These are phyloP conservation scores for Platysternon megacephalum DNA, from an alignment of 2,113 vertebrate species.

Conservation along the genomic window DNA sequence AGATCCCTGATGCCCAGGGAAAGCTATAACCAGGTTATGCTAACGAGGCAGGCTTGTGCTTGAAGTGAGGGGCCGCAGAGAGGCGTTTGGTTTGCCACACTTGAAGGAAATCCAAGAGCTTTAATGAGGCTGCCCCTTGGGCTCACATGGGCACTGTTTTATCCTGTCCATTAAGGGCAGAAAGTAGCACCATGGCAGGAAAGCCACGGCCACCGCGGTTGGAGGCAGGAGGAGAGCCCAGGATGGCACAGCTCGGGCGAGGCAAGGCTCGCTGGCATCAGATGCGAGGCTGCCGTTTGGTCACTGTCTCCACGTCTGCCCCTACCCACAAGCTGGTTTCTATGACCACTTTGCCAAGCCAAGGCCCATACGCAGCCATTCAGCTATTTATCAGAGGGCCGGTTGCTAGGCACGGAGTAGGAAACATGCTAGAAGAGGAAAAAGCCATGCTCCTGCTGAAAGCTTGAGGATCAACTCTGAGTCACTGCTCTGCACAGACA, in stretches of 20 bases:
- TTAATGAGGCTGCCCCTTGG: neutral
- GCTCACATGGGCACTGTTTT: neutral
- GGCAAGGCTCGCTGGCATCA: neutral
- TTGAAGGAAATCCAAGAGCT: neutral
- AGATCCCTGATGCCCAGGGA: neutral
- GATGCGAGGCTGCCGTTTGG: neutral
- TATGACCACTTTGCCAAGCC: neutral
- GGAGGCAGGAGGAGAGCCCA: too few species aligned
- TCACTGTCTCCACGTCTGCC: neutral
- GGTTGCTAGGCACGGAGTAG: neutral
- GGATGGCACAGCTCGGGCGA: too few species aligned
- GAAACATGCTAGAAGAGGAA: neutral
- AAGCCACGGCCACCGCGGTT: neutral
- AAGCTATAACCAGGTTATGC: neutral
- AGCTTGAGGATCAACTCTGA: neutral
- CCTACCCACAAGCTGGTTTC: neutral
- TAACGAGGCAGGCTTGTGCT: neutral
- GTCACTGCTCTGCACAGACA: neutral
- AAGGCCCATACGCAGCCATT: neutral
- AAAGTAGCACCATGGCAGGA: neutral
- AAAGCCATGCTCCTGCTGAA: neutral
- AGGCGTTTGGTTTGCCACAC: neutral
- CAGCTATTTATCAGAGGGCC: neutral
- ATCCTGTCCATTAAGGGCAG: neutral
- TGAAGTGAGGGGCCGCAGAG: neutral